Evolutionary conservation across 2,797 vertebrate species (phyloP).

Genomic region (Microchirus variegatus): DNA sequence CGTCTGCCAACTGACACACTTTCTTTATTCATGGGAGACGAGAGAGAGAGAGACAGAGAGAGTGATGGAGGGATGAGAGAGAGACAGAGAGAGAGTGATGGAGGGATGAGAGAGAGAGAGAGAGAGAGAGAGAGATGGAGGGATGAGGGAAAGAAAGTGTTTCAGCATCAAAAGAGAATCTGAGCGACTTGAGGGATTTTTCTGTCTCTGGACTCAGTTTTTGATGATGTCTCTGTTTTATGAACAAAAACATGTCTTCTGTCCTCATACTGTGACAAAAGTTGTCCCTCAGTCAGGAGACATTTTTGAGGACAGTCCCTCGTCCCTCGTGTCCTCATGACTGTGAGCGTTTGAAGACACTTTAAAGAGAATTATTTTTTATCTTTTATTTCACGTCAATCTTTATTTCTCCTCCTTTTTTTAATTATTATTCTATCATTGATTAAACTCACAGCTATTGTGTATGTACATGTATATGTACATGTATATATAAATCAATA

Average conservation of each 20-base stretch:
- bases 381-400: too few relatives aligned
- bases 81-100: slow-evolving; percentile 42
- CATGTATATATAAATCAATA: too few relatives aligned
- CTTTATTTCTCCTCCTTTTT: too few relatives aligned
- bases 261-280: too few relatives aligned
- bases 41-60: slow-evolving; percentile 65
- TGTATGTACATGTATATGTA: too few relatives aligned
- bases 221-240: slow-evolving; percentile 69
- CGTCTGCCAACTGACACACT: slow-evolving; percentile 76
- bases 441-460: too few relatives aligned
- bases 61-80: too few relatives aligned
- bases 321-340: too few relatives aligned
- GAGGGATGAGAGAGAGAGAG: slow-evolving; percentile 37
- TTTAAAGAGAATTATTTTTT: slow-evolving; percentile 57
- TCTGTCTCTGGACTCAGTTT: slow-evolving; percentile 60
- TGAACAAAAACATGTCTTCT: slow-evolving; percentile 41
- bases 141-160: slow-evolving; percentile 63
- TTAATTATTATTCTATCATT: too few relatives aligned
- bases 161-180: slow-evolving; percentile 73
- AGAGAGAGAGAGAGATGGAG: slow-evolving; percentile 54
- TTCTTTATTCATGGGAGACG: slow-evolving; percentile 72
- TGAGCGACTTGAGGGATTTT: slow-evolving; percentile 68
- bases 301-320: too few relatives aligned
- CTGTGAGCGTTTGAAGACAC: slow-evolving; percentile 33
- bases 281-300: slow-evolving; percentile 52